Base-by-base conservation (phyloP, 2,888 invertebrate genomes). In the Cecidostiba fungosa region DNA sequence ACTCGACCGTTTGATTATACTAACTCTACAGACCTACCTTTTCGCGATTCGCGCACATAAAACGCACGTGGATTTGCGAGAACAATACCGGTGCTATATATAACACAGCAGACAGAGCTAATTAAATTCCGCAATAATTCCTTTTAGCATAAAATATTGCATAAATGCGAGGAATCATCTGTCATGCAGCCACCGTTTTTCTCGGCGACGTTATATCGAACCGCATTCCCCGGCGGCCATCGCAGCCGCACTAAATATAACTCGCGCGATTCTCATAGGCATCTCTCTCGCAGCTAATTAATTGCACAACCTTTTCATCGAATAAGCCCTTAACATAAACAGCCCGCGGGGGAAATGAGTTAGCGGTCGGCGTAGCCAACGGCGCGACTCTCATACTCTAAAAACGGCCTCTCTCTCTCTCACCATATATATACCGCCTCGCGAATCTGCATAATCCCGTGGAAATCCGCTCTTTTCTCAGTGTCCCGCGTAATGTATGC, bases 391-490 rank as follows among this genome's bases (percentile, higher is more conserved):
- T 59, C 23, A 59, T n/a, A 19, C 23, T 23, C 32, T 29, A 66
- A 66, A 26, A 29, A 43, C 19, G 50, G 43, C 0, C 5, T 6
- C 36, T 36, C 3, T 32, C 1, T 32, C 0, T 50, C 14, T 50
- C 14, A 19, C 50, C 1, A 16, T 76, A 16, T 39, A 74, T 73
- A 74, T 47, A 70, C 14, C 50, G 5, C 14, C 29, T 14, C 47
- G 50, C 26, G n/a, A 2, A 78, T 82, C 73, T 79, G 82, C 78
- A 78, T 82, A 77, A 85, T 80, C 79, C 47, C 69, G 50, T 66
- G n/a, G 74, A 74, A 77, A 70, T 77, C 23, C 14, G 70, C n/a
- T 47, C 62, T 36, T 73, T 23, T 83, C 43, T 39, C 59, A 54
- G 19, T n/a, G 70, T 54, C 39, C 3, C n/a, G 77, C 36, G 16